Evolutionary conservation across 2,888 invertebrate genomes (phyloP), one percentile per base, ranked within the genome.

Genomic region (Drosophila stalkeri): DNA sequence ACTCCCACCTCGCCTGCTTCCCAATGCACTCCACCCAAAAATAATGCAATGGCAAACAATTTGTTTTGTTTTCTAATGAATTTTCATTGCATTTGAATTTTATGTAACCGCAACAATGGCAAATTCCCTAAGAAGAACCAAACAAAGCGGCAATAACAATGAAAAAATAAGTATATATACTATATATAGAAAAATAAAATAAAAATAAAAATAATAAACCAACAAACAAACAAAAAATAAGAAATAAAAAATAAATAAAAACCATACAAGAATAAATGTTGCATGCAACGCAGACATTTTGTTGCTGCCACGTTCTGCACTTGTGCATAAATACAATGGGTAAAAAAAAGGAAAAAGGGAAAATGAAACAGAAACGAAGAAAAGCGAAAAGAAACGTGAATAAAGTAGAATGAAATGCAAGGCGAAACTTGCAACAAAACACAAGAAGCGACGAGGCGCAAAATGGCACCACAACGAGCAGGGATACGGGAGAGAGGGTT

Each of bases 291-390:
- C 83, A 68, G 69, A 68, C 81, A 82, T 76, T 82, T 82, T 68
- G 75, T 60, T 67, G 82, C 70, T 83, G 74, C 75, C 70, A 77
- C 56, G 85, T 89, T 85, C 89, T 77, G 89, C 85, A 76, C 81
- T 88, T 81, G 81, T 88, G 85, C 89, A 88, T 83, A 86, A 86
- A 74, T 65, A 89, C 87, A 85, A 89, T 75, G 61, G 64, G 57
- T 60, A 72, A 69, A 67, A 44, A 37, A 37, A 33, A 33, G 9
- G 9, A 33, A 9, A 33, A 8, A 33, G 2, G 9, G 2, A 55
- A 57, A 44, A 16, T 9, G 27, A 39, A 54, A 39, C 39, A 51
- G 18, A 11, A 44, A 56, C 41, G 44, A 35, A 61, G 9, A 16
- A 31, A 57, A 20, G 54, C 52, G 39, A 64, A 68, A 61, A 64